Percentiles rank a stretch among this genome's conserved stretches.
Conservation (phyloP, 2,113 vertebrate genomes). For the Gymnogyps californianus region DNA sequence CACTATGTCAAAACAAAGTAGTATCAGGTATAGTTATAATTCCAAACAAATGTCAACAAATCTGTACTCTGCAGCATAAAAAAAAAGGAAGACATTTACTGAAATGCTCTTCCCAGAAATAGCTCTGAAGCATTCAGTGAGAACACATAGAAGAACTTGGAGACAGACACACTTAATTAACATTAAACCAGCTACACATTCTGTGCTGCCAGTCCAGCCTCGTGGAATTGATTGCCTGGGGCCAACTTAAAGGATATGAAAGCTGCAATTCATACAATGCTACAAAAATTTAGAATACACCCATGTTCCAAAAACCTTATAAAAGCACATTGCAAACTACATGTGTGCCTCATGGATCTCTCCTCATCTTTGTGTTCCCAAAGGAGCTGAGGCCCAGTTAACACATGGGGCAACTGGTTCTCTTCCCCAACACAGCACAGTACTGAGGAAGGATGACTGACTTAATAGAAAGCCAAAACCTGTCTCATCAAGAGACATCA, state of each 20-base stretch:
- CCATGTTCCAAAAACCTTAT: background rate
- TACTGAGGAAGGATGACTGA: background rate
- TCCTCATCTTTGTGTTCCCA: background rate
- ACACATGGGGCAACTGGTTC: background rate
- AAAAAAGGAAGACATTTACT: background rate
- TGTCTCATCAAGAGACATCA: background rate
- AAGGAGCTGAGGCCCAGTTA: background rate
- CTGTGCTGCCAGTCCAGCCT: background rate
- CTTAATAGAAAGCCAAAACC: background rate
- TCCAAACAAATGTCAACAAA: background rate
- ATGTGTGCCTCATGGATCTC: rapidly evolving
- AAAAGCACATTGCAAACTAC: background rate
- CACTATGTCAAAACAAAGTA: background rate
- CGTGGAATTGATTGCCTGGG: background rate
- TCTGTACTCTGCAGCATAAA: background rate
- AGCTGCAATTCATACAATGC: background rate
- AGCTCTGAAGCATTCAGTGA: background rate
- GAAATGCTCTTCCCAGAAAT: background rate
- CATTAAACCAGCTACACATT: background rate
- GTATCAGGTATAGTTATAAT: background rate
- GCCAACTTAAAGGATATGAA: background rate
- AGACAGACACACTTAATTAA: background rate
- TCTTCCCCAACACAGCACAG: background rate
- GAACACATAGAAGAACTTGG: background rate
- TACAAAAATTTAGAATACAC: background rate